Evolutionary conservation across 2,113 vertebrate species (phyloP).

Genomic region (Hyaena hyaena): DNA sequence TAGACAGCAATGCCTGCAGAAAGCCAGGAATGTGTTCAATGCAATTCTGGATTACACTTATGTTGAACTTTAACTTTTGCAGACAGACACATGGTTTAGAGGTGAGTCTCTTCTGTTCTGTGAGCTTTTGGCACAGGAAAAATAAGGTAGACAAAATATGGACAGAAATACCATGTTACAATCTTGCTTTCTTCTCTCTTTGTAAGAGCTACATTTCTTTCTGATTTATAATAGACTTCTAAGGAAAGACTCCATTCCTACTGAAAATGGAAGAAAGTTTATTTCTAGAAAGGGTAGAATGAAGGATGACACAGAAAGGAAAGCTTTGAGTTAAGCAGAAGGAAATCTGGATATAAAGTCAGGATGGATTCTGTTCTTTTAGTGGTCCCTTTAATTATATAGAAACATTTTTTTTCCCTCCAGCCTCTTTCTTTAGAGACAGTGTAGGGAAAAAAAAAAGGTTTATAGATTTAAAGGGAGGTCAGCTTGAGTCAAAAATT

Average conservation of each 20-base stretch:
- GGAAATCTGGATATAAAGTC: background rate
- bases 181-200: background rate
- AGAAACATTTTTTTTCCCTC: background rate
- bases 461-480: constrained; percentile 1
- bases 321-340: constrained; percentile 6
- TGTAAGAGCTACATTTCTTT: background rate
- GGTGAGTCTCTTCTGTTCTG: background rate
- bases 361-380: background rate
- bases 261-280: background rate
- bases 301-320: background rate
- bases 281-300: background rate
- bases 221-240: background rate
- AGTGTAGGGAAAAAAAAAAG: background rate
- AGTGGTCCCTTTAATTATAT: background rate
- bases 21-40: background rate
- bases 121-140: background rate
- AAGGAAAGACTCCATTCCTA: background rate
- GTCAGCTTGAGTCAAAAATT: constrained; percentile 66
- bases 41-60: background rate
- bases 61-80: constrained; percentile 36
- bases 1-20: background rate
- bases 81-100: background rate
- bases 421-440: constrained; percentile 5
- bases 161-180: background rate
- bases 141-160: background rate